Conservation (phyloP, 2,113 vertebrate genomes). For the Megaceryle maxima region DNA sequence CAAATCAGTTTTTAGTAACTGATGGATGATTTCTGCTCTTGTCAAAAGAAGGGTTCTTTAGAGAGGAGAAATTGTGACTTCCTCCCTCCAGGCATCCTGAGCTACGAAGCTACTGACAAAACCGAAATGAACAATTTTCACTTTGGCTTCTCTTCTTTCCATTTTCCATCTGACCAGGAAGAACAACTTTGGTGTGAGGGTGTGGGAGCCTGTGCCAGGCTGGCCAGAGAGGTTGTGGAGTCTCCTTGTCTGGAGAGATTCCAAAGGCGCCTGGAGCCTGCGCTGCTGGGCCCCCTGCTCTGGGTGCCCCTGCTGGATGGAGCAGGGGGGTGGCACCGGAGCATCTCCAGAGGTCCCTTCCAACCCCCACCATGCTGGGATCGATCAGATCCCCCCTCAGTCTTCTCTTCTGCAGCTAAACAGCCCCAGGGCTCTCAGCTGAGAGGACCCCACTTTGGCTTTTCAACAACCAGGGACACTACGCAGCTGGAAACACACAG, state of each 20-base stretch:
- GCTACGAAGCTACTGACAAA: neutral
- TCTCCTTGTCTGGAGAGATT: neutral
- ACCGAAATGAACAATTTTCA: neutral
- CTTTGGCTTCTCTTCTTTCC: neutral
- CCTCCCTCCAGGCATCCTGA: neutral
- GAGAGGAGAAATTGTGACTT: neutral
- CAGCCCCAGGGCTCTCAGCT: too few species aligned
- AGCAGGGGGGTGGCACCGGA: neutral
- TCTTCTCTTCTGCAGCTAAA: too few species aligned
- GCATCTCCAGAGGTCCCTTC: neutral
- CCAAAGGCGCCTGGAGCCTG: neutral
- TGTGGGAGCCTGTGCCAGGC: neutral
- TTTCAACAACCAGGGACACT: neutral
- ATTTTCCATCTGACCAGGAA: neutral
- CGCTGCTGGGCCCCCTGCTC: neutral
- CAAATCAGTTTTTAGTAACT: neutral
- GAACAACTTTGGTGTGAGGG: neutral
- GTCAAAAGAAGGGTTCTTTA: neutral
- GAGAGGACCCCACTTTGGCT: accelerated
- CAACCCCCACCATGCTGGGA: neutral
- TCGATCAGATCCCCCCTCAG: too few species aligned
- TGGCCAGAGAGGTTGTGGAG: neutral
- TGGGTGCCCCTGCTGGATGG: neutral
- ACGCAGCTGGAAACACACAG: neutral
- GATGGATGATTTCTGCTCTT: neutral